Conservation (phyloP, 2,113 vertebrate species). For the Falco punctatus region DNA sequence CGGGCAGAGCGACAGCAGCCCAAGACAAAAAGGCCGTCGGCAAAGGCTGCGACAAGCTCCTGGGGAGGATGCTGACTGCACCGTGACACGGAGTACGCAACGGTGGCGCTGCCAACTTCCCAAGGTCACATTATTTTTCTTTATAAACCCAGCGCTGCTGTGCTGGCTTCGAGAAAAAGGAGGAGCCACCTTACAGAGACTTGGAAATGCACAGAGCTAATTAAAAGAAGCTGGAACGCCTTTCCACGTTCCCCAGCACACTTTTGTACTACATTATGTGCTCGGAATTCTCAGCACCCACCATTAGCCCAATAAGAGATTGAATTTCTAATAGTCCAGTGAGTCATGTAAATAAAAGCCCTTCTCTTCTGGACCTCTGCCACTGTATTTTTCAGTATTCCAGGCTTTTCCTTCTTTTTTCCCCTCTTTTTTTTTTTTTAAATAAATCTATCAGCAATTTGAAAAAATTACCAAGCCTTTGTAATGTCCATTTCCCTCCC, state of each 20-base stretch:
- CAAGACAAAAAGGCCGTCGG: rapidly evolving
- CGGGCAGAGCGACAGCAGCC: neutral
- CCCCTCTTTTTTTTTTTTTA: too few species aligned
- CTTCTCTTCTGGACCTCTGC: neutral
- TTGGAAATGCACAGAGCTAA: neutral
- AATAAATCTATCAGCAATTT: neutral
- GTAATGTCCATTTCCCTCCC: neutral
- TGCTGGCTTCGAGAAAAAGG: neutral
- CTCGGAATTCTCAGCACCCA: neutral
- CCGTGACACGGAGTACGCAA: rapidly evolving
- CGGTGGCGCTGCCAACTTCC: rapidly evolving
- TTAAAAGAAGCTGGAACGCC: neutral
- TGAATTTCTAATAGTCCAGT: neutral
- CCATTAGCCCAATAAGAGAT: neutral
- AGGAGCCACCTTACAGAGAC: neutral
- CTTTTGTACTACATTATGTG: neutral
- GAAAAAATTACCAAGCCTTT: neutral
- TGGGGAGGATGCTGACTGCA: rapidly evolving
- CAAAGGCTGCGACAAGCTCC: neutral
- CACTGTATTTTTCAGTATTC: neutral
- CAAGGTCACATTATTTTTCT: neutral
- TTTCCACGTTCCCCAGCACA: neutral
- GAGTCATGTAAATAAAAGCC: neutral
- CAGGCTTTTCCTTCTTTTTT: neutral
- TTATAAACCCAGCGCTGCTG: neutral